These are phyloP conservation scores for Garra rufa DNA, from an alignment of 2,113 vertebrate species.

Conservation along the genomic window DNA sequence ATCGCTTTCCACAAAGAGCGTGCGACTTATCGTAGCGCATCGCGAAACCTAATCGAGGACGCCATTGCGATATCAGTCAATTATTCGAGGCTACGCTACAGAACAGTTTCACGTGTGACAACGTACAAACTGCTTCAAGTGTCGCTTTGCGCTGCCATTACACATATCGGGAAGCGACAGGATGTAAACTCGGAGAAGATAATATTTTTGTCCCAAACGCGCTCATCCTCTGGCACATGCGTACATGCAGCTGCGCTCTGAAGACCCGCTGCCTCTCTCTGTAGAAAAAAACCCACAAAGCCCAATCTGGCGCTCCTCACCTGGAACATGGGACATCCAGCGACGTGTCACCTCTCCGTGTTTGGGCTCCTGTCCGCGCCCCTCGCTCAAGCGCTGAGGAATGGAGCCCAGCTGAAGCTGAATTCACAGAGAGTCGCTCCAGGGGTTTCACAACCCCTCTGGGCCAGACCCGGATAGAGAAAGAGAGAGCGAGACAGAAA, in stretches of 20 bases:
- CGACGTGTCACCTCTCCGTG: conserved; percentile 41
- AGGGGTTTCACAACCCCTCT: conserved; percentile 48
- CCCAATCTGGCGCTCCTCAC: conserved; percentile 81
- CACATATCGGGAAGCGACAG: not conserved
- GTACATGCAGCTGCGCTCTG: conserved; percentile 82
- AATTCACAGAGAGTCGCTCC: conserved; percentile 43
- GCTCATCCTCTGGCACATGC: conserved; percentile 83
- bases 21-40: conserved; percentile 2
- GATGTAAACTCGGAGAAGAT: conserved; percentile 21
- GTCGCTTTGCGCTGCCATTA: not conserved
- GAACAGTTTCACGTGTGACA: not conserved
- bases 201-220: conserved; percentile 59
- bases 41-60: conserved; percentile 25
- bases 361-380: conserved; percentile 40
- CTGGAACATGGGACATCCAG: conserved; percentile 54
- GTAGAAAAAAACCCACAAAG: conserved; percentile 72
- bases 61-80: conserved; percentile 28
- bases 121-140: not conserved
- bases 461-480: conserved; percentile 47
- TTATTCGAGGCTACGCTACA: not conserved
- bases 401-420: conserved; percentile 43
- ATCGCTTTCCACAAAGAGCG: not conserved
- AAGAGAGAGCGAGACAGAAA: conserved; percentile 4
- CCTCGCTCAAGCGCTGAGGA: conserved; percentile 37
- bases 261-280: conserved; percentile 76